Percentiles rank a stretch among this genome's conserved stretches.
Evolutionary conservation across 2,797 vertebrate species (phyloP).

Genomic region (Microctenopoma steveboyesi): DNA sequence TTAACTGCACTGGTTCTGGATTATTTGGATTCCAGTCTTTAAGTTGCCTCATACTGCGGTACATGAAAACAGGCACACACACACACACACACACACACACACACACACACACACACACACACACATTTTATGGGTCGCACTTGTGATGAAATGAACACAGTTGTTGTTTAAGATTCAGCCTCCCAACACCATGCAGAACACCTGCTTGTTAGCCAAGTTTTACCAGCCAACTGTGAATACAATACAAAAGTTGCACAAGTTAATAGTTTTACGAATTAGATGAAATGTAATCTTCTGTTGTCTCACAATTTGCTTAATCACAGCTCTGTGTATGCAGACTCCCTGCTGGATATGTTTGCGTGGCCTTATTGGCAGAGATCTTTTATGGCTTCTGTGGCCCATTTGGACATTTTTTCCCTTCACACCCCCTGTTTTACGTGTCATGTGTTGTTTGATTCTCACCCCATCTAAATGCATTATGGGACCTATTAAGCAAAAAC

Average conservation of each 20-base stretch:
- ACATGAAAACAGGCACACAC: neutral
- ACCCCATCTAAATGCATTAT: constrained; percentile 55
- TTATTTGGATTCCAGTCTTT: too few species aligned
- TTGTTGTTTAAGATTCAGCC: constrained; percentile 14
- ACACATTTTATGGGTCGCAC: neutral
- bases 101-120: neutral
- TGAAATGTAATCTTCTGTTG: constrained; percentile 37
- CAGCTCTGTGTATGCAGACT: constrained; percentile 46
- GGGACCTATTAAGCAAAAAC: constrained; percentile 68
- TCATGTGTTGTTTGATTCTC: constrained; percentile 66
- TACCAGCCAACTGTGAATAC: constrained; percentile 31
- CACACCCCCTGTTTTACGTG: constrained; percentile 58
- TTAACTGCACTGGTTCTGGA: constrained; percentile 3
- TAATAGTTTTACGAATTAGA: constrained; percentile 42
- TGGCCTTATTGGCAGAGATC: constrained; percentile 59
- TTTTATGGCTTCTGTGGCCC: constrained; percentile 53
- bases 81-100: constrained; percentile 4
- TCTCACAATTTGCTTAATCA: constrained; percentile 34
- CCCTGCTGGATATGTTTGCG: constrained; percentile 44
- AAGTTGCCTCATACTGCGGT: neutral
- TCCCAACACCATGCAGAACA: constrained; percentile 6
- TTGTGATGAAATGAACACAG: too few species aligned
- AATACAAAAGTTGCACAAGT: constrained; percentile 26
- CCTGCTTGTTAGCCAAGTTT: constrained; percentile 15
- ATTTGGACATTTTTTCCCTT: constrained; percentile 46